phyloP scores from a whole-genome alignment of 2,888 invertebrate genomes.

The Chrysolina haemoptera region DNA sequence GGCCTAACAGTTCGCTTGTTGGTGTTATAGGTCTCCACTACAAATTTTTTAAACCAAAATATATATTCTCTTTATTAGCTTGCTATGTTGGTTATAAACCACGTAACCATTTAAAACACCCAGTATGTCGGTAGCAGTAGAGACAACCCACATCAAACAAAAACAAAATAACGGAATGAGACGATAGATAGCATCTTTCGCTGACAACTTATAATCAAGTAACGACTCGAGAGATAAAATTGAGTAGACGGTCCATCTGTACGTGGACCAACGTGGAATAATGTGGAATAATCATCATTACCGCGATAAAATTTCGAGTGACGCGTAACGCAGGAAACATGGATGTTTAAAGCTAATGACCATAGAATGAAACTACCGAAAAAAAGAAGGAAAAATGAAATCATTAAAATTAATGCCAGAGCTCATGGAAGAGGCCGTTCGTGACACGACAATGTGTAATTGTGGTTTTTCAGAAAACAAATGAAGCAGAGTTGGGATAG shows the following conservation, averaged over 20 bases:
- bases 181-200: conserved; percentile 28
- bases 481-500: not conserved
- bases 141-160: not conserved
- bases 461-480: conserved; percentile 7
- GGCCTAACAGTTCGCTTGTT: too few relatives aligned
- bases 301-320: conserved; percentile 39
- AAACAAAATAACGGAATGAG: conserved; percentile 26
- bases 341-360: conserved; percentile 56
- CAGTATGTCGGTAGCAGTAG: not conserved
- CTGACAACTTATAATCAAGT: conserved; percentile 41
- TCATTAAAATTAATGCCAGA: conserved; percentile 36
- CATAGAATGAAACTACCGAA: conserved; percentile 44
- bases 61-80: too few relatives aligned
- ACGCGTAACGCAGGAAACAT: conserved; percentile 53
- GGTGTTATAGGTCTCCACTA: too few relatives aligned
- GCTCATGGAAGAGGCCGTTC: conserved; percentile 12
- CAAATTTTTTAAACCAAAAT: too few relatives aligned
- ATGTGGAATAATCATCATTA: conserved; percentile 40
- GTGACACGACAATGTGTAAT: conserved; percentile 31
- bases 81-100: too few relatives aligned
- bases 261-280: conserved; percentile 24
- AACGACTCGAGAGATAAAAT: conserved; percentile 30
- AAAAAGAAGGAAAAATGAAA: conserved; percentile 43
- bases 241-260: conserved; percentile 24
- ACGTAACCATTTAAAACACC: not conserved